Base-by-base conservation (phyloP, 1,140 invertebrate genomes). In the Oreohelix idahoensis region DNA sequence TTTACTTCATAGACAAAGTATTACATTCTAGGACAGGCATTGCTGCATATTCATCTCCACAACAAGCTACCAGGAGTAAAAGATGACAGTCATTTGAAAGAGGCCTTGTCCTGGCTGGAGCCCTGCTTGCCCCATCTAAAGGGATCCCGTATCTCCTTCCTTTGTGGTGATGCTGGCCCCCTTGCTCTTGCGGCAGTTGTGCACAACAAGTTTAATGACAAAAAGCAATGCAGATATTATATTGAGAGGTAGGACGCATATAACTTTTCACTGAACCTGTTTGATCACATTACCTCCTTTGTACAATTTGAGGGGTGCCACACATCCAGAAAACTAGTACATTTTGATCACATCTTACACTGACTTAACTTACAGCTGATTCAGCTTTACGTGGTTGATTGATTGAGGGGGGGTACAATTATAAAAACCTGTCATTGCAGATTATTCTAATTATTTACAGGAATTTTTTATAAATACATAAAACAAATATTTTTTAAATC, bases 161-260 rank as follows among this genome's bases (percentile, higher is more conserved):
- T 97, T 29, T 96, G 95, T 93, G 96, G 96, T 78, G 95, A 95
- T 93, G 94, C 95, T 63, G 96, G 96, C 39, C 95, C 95, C 32
- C 89, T 97, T 49, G 94, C 96, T 26, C 89, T 97, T 32, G 94
- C 93, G 79, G 94, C 95, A 83, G 94, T 96, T 0, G 92, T 96
- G 63, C 93, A 95, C 86, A 91, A 95, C 87, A 93, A 89, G 73
- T 81, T 90, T n/a, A 91, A 89, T 11, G 82, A 89, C n/a, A 69
- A 83, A 32, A 84, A 85, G 36, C 84, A 88, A 15, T 73, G 80
- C 4, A 75, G 87, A 73, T 88, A 92, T 42, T 90, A 91, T 83
- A 53, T 93, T 17, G 87, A 89, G 80, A 90, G 87, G 92, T 93
- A 85, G 2, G 53, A n/a, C 42, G 15, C 15, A 45, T 45, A 45